Evolutionary conservation across 1,140 invertebrate species (phyloP).

Genomic region (Caenorhabditis remanei): DNA sequence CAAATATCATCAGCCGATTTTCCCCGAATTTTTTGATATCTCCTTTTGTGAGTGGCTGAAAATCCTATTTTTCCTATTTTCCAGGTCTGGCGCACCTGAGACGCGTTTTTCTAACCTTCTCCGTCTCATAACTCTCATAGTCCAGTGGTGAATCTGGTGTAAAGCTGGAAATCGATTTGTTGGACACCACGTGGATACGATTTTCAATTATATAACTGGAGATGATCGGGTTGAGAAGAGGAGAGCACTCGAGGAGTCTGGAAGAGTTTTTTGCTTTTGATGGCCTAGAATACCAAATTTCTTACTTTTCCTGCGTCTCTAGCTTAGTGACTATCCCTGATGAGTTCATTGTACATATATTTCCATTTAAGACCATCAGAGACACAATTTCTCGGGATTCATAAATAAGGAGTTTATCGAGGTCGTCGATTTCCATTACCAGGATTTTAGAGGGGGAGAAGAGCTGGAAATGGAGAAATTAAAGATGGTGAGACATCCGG

Average conservation of each 20-base stretch:
- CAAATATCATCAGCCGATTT: conserved; percentile 30
- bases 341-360: not conserved
- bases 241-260: conserved; percentile 20
- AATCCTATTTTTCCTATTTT: not conserved
- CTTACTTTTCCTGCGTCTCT: not conserved
- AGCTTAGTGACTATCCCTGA: not conserved
- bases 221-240: not conserved
- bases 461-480: not conserved
- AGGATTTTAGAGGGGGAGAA: conserved; percentile 8
- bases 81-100: no score
- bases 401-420: not conserved
- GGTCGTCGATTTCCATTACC: not conserved
- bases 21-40: conserved; percentile 12
- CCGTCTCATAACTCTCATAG: conserved; percentile 44
- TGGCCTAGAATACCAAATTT: not conserved
- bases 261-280: not conserved
- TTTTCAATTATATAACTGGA: not conserved
- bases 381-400: not conserved
- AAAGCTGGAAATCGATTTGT: not conserved
- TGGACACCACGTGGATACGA: not conserved
- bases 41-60: not conserved
- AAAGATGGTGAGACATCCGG: no score
- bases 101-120: not conserved
- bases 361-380: not conserved
- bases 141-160: conserved; percentile 4